Percentiles rank a stretch among this genome's conserved stretches.
phyloP scores from a whole-genome alignment of 2,113 vertebrate genomes.

The Ceuthmochares aereus region DNA sequence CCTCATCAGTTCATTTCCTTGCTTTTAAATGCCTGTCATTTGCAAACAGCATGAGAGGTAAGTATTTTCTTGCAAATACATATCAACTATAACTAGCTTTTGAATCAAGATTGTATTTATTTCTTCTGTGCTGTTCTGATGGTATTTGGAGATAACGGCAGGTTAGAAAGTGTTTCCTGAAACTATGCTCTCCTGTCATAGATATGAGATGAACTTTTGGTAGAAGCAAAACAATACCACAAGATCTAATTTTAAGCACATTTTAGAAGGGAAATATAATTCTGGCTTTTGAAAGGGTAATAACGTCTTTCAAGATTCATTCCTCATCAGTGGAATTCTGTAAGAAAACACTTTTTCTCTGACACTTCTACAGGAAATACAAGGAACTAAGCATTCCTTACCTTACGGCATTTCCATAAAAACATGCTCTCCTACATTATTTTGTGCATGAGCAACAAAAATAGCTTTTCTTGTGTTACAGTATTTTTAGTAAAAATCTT shows the following conservation, averaged over 20 bases:
- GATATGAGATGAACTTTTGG: slow-evolving; percentile 27
- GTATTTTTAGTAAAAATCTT: background rate
- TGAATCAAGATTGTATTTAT: background rate
- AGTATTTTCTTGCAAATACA: background rate
- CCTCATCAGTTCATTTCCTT: background rate
- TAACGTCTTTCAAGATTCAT: slow-evolving; percentile 22
- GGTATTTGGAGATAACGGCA: background rate
- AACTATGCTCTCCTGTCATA: background rate
- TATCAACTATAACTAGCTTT: background rate
- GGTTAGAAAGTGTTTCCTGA: background rate
- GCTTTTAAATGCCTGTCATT: background rate
- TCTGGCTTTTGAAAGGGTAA: background rate
- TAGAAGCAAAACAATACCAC: slow-evolving; percentile 27
- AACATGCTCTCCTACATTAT: slow-evolving; percentile 2
- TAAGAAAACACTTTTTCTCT: slow-evolving; percentile 48
- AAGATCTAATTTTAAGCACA: slow-evolving; percentile 39
- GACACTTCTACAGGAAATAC: slow-evolving; percentile 65
- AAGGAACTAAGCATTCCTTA: slow-evolving; percentile 24
- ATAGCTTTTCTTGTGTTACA: background rate
- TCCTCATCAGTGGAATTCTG: slow-evolving; percentile 30
- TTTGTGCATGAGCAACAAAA: slow-evolving; percentile 24
- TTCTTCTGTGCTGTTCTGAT: background rate
- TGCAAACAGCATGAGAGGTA: background rate
- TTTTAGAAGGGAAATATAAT: slow-evolving; percentile 38
- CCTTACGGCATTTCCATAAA: slow-evolving; percentile 29